Conservation (phyloP, 2,888 invertebrate genomes). For the Corythucha ciliata region DNA sequence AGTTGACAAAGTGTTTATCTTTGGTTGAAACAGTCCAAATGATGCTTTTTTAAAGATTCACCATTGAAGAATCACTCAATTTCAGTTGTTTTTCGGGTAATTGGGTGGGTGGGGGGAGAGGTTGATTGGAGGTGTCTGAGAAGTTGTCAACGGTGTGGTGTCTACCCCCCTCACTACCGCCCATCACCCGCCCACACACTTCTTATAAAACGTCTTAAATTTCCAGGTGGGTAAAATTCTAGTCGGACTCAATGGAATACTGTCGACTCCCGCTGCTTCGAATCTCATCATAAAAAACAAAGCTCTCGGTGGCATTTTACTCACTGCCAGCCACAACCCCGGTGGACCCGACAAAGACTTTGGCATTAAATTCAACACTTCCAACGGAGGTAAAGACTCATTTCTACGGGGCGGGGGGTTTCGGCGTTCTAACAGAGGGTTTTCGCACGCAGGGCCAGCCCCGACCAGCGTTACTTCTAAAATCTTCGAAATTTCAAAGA, state of each 20-base stretch:
- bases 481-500: slow-evolving; percentile 71
- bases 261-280: slow-evolving; percentile 97
- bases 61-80: no score
- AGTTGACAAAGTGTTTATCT: no score
- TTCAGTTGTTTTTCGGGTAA: no score
- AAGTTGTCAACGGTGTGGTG: no score
- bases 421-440: slow-evolving; percentile 3
- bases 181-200: no score
- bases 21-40: no score
- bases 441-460: slow-evolving; percentile 60
- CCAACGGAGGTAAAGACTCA: slow-evolving; percentile 68
- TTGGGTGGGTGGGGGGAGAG: no score
- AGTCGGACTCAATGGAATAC: slow-evolving; percentile 87
- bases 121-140: no score
- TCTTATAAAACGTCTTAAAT: no score
- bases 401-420: neutral
- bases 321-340: slow-evolving; percentile 98
- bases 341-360: slow-evolving; percentile 96
- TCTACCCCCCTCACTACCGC: no score
- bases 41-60: no score
- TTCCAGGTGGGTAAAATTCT: slow-evolving; percentile 70
- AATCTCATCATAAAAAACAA: slow-evolving; percentile 81
- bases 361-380: slow-evolving; percentile 96
- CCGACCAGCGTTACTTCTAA: slow-evolving; percentile 82
- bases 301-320: slow-evolving; percentile 83